Evolutionary conservation across 1,140 invertebrate species (phyloP).

Genomic region (Gryon sp.): DNA sequence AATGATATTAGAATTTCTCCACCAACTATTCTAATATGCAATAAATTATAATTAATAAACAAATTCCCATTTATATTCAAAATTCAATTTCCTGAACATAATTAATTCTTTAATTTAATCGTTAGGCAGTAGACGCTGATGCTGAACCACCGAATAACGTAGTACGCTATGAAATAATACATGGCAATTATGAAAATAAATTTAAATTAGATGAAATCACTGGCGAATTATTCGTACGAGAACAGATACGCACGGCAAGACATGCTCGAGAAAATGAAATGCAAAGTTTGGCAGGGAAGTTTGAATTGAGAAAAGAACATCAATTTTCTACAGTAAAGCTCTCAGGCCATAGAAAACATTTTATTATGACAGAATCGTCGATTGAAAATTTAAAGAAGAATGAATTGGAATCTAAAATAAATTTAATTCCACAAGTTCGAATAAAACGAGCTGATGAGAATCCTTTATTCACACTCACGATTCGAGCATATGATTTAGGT

Average conservation of each 20-base stretch:
- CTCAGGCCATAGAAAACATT: conserved; percentile 30
- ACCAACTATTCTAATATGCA: too few species aligned
- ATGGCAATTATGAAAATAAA: conserved; percentile 88
- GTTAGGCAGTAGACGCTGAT: conserved; percentile 88
- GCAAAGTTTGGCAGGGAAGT: conserved; percentile 20
- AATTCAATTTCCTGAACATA: too few species aligned
- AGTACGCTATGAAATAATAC: conserved; percentile 90
- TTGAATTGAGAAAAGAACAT: conserved; percentile 37
- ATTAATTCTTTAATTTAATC: too few species aligned
- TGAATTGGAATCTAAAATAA: conserved; percentile 29
- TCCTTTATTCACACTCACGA: conserved; percentile 83
- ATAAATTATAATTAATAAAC: too few species aligned
- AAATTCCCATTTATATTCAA: too few species aligned
- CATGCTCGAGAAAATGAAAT: conserved; percentile 70
- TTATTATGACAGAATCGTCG: conserved; percentile 30
- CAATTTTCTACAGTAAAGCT: conserved; percentile 25
- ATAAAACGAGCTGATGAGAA: conserved; percentile 78
- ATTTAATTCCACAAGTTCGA: conserved; percentile 53
- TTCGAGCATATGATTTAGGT: conserved; percentile 89
- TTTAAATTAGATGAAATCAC: conserved; percentile 88
- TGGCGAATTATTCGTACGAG: conserved; percentile 82
- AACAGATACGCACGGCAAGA: conserved; percentile 55
- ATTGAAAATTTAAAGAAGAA: conserved; percentile 43
- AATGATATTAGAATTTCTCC: too few species aligned
- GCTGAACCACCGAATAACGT: conserved; percentile 91